Evolutionary conservation across 2,888 invertebrate species (phyloP), one percentile per base, ranked within the genome.

Genomic region (Atethmia centrago): DNA sequence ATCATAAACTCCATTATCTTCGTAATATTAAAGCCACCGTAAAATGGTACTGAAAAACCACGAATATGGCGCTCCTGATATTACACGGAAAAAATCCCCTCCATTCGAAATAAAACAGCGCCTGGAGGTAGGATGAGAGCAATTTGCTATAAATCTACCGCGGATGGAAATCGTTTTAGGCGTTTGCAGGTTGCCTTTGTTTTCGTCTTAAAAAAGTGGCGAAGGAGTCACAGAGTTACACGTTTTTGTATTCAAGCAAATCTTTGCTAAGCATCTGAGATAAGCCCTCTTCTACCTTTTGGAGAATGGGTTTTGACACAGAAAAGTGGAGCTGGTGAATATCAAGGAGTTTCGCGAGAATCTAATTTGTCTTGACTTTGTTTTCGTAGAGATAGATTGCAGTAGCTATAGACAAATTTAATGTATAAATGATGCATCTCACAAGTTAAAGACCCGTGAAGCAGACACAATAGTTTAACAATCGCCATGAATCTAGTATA

Each of bases 101-200:
- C 90, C 90, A 89, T 88, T 90, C 79, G 89, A 89, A 93, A 93
- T 93, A 94, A 94, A 93, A 92, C 90, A 94, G 90, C 93, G 95
- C 94, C 94, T 94, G 90, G 82, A 93, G 92, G 90, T 89, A 83
- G 89, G 70, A 88, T 87, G 90, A 88, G 90, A 93, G 95, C 94
- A 95, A 95, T 95, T 94, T 94, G 94, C 95, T 91, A 94, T 95
- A 95, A 95, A 95, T 95, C 93, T 93, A 90, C 88, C 83, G 88
- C 89, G 90, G 91, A 93, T 92, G 92, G 90, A 91, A 93, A 94
- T 92, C 91, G 91, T 92, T 93, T 87, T 86, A 93, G 93, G 93
- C 93, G 93, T 92, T 92, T 68, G 91, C 90, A 88, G 88, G 87
- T 89, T 87, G 86, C 86, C 90, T 89, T 90, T 91, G 92, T 91